Percentiles rank a stretch among this genome's conserved stretches.
These are phyloP conservation scores for Pseudolycoriella hygida DNA, from an alignment of 2,888 invertebrate species.

Conservation along the genomic window DNA sequence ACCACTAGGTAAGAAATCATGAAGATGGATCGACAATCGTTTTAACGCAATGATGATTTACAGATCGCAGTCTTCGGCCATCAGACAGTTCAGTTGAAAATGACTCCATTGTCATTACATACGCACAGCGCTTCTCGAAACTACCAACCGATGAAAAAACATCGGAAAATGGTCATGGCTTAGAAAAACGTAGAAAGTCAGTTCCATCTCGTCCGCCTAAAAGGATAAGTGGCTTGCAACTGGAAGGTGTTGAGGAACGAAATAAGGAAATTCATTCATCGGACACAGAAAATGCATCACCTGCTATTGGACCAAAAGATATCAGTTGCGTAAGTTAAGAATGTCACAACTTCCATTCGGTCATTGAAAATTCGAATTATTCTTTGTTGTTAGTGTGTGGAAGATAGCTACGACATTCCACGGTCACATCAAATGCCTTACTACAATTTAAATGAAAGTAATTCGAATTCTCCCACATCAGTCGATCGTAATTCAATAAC, in stretches of 20 bases:
- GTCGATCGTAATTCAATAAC: slow-evolving; percentile 15
- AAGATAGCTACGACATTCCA: slow-evolving; percentile 53
- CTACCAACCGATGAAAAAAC: slow-evolving; percentile 21
- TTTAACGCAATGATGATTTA: too few species aligned
- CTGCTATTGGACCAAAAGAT: slow-evolving; percentile 26
- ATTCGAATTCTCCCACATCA: slow-evolving; percentile 14
- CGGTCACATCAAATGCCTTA: slow-evolving; percentile 40
- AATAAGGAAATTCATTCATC: slow-evolving; percentile 26
- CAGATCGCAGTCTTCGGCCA: slow-evolving; percentile 31
- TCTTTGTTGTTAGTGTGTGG: slow-evolving; percentile 16
- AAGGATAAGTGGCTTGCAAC: slow-evolving; percentile 27
- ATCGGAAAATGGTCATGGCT: background rate
- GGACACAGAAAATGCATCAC: slow-evolving; percentile 29
- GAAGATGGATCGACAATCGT: too few species aligned
- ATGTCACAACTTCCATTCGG: background rate
- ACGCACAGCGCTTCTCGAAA: slow-evolving; percentile 39
- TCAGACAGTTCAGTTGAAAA: slow-evolving; percentile 39
- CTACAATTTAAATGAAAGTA: slow-evolving; percentile 20
- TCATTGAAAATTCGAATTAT: background rate
- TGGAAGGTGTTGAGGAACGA: slow-evolving; percentile 26
- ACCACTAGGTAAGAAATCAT: slow-evolving; percentile 20
- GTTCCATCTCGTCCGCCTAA: slow-evolving; percentile 63
- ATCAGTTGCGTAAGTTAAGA: slow-evolving; percentile 1
- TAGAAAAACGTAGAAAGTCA: background rate
- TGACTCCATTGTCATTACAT: slow-evolving; percentile 35